Evolutionary conservation across 2,888 invertebrate species (phyloP), one percentile per base, ranked within the genome.

Genomic region (Drosophila birchii): DNA sequence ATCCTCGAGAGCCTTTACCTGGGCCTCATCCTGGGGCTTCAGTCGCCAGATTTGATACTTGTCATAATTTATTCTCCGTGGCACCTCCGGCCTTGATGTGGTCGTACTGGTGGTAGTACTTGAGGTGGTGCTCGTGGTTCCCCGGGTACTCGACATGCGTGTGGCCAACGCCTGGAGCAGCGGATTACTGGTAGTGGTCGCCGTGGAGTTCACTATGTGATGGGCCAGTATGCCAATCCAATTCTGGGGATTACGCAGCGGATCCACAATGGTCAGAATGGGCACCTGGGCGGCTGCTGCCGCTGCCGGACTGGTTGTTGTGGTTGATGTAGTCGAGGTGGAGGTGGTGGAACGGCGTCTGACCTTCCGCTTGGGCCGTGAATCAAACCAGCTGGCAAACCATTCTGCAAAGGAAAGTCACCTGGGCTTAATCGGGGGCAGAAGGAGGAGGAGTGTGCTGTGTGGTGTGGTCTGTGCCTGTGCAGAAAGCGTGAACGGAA

Each of bases 341-440:
- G 91, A 85, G 23, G 79, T 82, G 18, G 83, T 81, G 44, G 82
- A 81, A 16, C 86, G 79, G 3, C 86, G 88, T 38, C 83, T 76
- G 16, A 77, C 79, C 73, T 90, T 90, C 0, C 88, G 72, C 32
- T 75, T 86, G 4, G 86, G 78, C 23, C 79, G 80, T 5, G 78
- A 88, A 34, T 92, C 91, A 79, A 94, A 94, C 94, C 94, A 94
- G 67, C 92, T 91, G 44, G 90, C 92, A 75, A 94, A 93, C 94
- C 94, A 94, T 80, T 90, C 92, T 92, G 62, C 9, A 9, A 34
- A 18, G n/a, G n/a, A 32, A 20, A 64, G 49, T 63, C 47, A 20
- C n/a, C 43, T 16, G 2, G 53, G 32, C 18, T 26, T 20, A 16
- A 23, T 6, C 7, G 18, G 16, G 38, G 4, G 41, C 5, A 5